Percentiles rank a stretch among this genome's conserved stretches.
Evolutionary conservation across 2,888 invertebrate genomes (phyloP).

Genomic region (Unio delphinus): DNA sequence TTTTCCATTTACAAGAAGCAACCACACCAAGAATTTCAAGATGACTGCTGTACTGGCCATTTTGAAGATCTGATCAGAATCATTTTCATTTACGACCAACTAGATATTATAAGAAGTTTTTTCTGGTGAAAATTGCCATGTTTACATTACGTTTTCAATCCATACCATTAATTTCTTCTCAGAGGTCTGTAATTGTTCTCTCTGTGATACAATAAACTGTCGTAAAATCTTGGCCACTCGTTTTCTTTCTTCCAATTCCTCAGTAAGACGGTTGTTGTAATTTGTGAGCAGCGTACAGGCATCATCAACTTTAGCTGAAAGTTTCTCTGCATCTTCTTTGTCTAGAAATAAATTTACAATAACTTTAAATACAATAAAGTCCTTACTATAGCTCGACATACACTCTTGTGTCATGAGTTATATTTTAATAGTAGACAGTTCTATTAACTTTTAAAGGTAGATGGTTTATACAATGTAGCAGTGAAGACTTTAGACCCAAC

Average conservation of each 20-base stretch:
- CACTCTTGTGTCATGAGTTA: too few species aligned
- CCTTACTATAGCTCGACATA: not conserved
- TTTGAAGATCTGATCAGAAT: too few species aligned
- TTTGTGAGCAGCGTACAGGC: conserved; percentile 89
- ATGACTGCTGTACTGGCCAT: too few species aligned
- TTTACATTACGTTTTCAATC: not conserved
- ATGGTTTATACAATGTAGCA: too few species aligned
- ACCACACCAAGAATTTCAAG: too few species aligned
- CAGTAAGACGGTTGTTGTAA: conserved; percentile 88
- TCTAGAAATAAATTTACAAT: conserved; percentile 43
- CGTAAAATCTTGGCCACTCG: conserved; percentile 88
- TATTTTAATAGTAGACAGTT: too few species aligned
- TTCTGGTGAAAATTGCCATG: not conserved
- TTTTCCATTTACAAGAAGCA: too few species aligned
- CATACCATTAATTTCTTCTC: conserved; percentile 88
- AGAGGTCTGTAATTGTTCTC: conserved; percentile 87
- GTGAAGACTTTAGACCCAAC: too few species aligned
- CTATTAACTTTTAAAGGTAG: too few species aligned
- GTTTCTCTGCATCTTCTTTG: conserved; percentile 74
- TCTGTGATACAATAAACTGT: conserved; percentile 87
- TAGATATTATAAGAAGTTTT: too few species aligned
- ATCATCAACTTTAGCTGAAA: conserved; percentile 88
- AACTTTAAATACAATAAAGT: not conserved
- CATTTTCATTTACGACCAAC: too few species aligned
- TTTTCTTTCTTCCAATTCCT: conserved; percentile 91